Percentiles rank a stretch among this genome's conserved stretches.
Evolutionary conservation across 2,888 invertebrate genomes (phyloP).

Genomic region (Amitus sp.): DNA sequence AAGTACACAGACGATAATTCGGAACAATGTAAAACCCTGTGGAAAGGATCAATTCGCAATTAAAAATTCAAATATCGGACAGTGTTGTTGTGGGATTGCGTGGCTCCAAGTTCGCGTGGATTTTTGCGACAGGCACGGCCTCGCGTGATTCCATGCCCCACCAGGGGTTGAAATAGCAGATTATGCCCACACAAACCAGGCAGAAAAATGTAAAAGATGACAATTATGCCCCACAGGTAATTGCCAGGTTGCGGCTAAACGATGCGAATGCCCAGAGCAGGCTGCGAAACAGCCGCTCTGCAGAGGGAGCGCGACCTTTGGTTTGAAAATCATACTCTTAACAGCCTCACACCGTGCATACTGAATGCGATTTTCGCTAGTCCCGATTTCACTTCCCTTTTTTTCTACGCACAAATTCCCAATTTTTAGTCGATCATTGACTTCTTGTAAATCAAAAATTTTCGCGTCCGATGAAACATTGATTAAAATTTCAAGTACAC

Average conservation of each 20-base stretch:
- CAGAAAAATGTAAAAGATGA: slow-evolving; percentile 61
- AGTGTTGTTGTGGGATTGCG: slow-evolving; percentile 63
- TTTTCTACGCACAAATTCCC: no score
- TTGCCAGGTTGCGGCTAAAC: slow-evolving; percentile 61
- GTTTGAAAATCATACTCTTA: slow-evolving; percentile 56
- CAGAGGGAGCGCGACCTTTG: slow-evolving; percentile 53
- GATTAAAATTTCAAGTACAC: no score
- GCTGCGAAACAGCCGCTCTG: slow-evolving; percentile 33
- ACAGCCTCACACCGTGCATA: slow-evolving; percentile 50
- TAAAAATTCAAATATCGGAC: slow-evolving; percentile 62
- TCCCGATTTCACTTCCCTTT: no score
- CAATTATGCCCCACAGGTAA: slow-evolving; percentile 64
- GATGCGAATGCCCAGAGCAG: slow-evolving; percentile 50
- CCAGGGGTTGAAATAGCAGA: slow-evolving; percentile 31
- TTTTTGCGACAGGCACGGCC: slow-evolving; percentile 65
- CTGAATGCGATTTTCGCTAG: no score
- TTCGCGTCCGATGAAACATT: no score
- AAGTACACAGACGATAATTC: no score
- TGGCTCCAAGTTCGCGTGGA: slow-evolving; percentile 63
- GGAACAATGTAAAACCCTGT: no score
- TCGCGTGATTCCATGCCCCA: slow-evolving; percentile 62
- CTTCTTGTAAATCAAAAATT: no score
- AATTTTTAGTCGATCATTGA: no score
- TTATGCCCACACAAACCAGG: slow-evolving; percentile 37
- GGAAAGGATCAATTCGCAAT: slow-evolving; percentile 61